Evolutionary conservation across 2,888 invertebrate species (phyloP).

Genomic region (Cosmia pyralina): DNA sequence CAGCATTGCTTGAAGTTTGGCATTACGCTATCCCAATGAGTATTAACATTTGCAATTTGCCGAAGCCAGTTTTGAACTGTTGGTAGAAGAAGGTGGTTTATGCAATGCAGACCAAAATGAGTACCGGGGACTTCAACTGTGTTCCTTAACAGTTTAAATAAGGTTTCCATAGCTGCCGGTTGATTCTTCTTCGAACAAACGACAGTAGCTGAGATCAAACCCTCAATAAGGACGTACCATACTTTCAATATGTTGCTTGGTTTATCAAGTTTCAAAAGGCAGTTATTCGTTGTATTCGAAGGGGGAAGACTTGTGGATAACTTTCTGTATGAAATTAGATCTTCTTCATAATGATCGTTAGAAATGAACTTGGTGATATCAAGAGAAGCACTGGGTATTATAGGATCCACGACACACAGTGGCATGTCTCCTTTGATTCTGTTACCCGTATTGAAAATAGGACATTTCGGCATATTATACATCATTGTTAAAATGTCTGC

Average conservation of each 20-base stretch:
- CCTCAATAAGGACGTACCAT: conserved; percentile 97
- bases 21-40: conserved; percentile 94
- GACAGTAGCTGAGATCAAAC: conserved; percentile 94
- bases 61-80: conserved; percentile 98
- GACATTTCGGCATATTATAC: conserved; percentile 98
- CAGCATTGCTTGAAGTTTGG: conserved; percentile 98
- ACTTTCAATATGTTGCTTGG: conserved; percentile 96
- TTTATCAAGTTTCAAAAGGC: conserved; percentile 93
- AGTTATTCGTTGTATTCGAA: conserved; percentile 88
- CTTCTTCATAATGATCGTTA: conserved; percentile 92
- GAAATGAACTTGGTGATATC: conserved; percentile 93
- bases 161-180: conserved; percentile 95
- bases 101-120: conserved; percentile 96
- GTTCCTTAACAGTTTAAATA: conserved; percentile 95
- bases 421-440: conserved; percentile 94
- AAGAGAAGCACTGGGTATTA: conserved; percentile 93
- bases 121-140: conserved; percentile 95
- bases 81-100: conserved; percentile 97
- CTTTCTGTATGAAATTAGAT: conserved; percentile 92
- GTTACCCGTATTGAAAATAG: conserved; percentile 97
- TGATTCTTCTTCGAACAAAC: conserved; percentile 97
- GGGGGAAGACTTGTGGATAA: conserved; percentile 89
- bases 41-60: conserved; percentile 92
- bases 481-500: conserved; percentile 96
- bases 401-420: conserved; percentile 95